Conservation (phyloP, 1,140 invertebrate genomes). For the Solenopsis invicta region DNA sequence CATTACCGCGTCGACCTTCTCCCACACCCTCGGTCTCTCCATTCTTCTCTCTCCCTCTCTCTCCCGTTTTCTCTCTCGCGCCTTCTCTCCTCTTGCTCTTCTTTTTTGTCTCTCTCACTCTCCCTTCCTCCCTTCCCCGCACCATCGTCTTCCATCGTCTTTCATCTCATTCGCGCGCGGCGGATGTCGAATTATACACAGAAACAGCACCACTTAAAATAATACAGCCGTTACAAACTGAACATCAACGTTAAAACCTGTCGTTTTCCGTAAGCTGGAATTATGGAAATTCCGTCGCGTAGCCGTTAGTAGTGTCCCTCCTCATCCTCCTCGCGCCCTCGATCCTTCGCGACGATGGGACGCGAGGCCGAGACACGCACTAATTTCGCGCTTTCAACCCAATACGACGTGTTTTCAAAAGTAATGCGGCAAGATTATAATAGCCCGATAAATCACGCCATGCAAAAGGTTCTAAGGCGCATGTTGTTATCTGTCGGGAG, state of each 20-base stretch:
- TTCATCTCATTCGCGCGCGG: slow-evolving; percentile 56
- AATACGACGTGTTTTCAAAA: not conserved
- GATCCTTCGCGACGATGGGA: slow-evolving; percentile 30
- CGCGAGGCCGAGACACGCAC: not conserved
- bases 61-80: slow-evolving; percentile 53
- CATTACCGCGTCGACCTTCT: slow-evolving; percentile 81
- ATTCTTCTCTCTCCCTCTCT: slow-evolving; percentile 51
- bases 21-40: slow-evolving; percentile 42
- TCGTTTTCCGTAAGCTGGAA: slow-evolving; percentile 87
- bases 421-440: not conserved
- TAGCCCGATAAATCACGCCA: not conserved
- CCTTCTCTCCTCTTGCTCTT: not conserved
- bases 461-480: not conserved
- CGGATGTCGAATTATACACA: slow-evolving; percentile 85
- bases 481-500: not conserved
- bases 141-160: slow-evolving; percentile 38
- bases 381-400: slow-evolving; percentile 58
- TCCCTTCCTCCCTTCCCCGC: not conserved
- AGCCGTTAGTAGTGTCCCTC: slow-evolving; percentile 50
- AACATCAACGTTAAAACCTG: slow-evolving; percentile 87
- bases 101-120: slow-evolving; percentile 33
- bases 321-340: not conserved
- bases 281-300: slow-evolving; percentile 84
- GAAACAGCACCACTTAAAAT: slow-evolving; percentile 85
- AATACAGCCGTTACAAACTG: slow-evolving; percentile 86